Conservation (phyloP, 2,888 invertebrate genomes). For the Drosophila borealis region DNA sequence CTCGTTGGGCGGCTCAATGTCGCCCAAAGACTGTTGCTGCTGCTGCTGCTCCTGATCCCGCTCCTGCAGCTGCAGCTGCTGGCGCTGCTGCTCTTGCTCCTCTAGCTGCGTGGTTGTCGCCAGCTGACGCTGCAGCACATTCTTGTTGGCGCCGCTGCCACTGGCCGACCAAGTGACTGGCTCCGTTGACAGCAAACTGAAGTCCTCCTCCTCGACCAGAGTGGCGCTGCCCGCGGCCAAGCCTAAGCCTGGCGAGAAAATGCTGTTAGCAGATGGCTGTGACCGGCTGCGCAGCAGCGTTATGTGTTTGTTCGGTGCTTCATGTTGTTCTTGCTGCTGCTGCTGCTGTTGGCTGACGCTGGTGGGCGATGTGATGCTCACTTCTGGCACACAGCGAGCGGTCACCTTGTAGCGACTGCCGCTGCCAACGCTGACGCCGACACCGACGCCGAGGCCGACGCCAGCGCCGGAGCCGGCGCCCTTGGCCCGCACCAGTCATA, state of each 20-base stretch:
- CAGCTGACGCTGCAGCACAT: constrained; percentile 79
- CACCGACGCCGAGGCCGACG: constrained; percentile 69
- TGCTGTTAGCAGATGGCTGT: constrained; percentile 81
- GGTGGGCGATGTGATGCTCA: constrained; percentile 84
- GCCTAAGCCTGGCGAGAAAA: constrained; percentile 82
- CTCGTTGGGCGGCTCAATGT: constrained; percentile 73
- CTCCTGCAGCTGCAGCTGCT: constrained; percentile 25
- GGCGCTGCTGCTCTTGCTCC: constrained; percentile 43
- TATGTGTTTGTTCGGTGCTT: constrained; percentile 71
- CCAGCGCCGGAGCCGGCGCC: constrained; percentile 71
- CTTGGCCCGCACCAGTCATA: constrained; percentile 85
- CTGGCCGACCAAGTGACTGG: constrained; percentile 26
- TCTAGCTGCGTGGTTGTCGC: constrained; percentile 66
- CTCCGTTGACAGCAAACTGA: constrained; percentile 76
- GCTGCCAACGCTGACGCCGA: constrained; percentile 77
- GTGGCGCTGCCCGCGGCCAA: constrained; percentile 69
- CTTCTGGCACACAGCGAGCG: constrained; percentile 84
- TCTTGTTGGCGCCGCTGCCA: constrained; percentile 62
- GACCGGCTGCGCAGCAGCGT: constrained; percentile 76
- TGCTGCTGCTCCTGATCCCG: constrained; percentile 32
- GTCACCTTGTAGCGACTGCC: constrained; percentile 84
- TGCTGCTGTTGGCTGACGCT: constrained; percentile 47
- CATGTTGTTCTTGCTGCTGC: constrained; percentile 41
- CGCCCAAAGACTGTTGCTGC: constrained; percentile 45
- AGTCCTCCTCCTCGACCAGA: constrained; percentile 83